Conservation (phyloP, 2,797 vertebrate species). For the Meda fulgida region DNA sequence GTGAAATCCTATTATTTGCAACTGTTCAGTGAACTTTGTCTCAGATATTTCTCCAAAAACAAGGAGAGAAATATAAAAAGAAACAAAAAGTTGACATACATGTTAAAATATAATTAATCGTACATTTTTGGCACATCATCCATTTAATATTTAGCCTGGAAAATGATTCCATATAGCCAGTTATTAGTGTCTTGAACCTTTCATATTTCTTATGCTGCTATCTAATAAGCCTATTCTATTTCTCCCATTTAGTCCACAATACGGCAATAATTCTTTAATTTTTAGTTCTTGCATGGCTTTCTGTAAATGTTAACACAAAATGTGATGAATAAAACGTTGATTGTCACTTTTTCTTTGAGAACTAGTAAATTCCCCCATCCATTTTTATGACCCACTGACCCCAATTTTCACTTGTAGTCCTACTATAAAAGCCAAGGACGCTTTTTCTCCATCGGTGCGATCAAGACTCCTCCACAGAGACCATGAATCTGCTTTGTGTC, state of each 20-base stretch:
- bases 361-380: constrained; percentile 33
- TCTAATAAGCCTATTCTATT: background rate
- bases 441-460: constrained; percentile 28
- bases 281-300: constrained; percentile 25
- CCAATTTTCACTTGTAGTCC: constrained; percentile 63
- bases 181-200: background rate
- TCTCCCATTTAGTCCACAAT: constrained; percentile 7
- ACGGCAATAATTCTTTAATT: background rate
- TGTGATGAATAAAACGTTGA: constrained; percentile 50
- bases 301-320: constrained; percentile 39
- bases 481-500: constrained; percentile 57
- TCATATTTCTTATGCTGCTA: background rate
- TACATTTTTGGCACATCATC: background rate
- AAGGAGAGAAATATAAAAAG: background rate
- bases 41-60: background rate
- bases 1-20: background rate
- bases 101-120: no score
- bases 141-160: background rate
- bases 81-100: background rate
- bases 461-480: constrained; percentile 43
- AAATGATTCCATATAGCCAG: no score
- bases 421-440: constrained; percentile 68
- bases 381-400: constrained; percentile 56
- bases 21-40: background rate
- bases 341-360: constrained; percentile 47